A percentile compares a stretch with the other conserved stretches of the same genome.
These are phyloP conservation scores for Drosophila yakuba DNA, from an alignment of 1,140 invertebrate species.

Conservation along the genomic window DNA sequence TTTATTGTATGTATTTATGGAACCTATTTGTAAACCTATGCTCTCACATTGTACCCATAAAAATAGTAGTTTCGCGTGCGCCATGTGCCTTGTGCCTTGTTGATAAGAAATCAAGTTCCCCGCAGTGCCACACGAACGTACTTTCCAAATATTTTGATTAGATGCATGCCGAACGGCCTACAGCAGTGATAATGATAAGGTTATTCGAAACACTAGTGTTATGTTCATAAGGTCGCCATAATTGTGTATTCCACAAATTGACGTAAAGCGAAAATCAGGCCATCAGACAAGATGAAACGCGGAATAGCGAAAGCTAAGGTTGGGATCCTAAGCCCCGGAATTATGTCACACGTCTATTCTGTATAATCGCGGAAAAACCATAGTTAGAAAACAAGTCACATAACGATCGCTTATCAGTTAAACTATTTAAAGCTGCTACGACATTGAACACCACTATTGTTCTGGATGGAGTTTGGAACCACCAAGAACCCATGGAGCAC, in stretches of 20 bases:
- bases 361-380: not conserved
- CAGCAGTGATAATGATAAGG: constrained; percentile 30
- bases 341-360: not conserved
- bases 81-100: constrained; percentile 1
- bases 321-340: not conserved
- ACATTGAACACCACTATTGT: constrained; percentile 30
- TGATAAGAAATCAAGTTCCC: constrained; percentile 36
- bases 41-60: constrained; percentile 4
- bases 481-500: constrained; percentile 11
- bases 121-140: constrained; percentile 41
- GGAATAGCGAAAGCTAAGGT: constrained; percentile 26
- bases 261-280: constrained; percentile 44
- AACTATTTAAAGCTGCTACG: constrained; percentile 34
- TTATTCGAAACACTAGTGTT: not conserved
- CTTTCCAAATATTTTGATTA: constrained; percentile 53
- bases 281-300: constrained; percentile 30
- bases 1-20: not conserved
- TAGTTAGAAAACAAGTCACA: constrained; percentile 26
- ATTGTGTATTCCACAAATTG: constrained; percentile 16
- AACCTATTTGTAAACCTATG: not conserved
- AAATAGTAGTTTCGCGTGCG: constrained; percentile 21
- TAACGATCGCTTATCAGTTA: constrained; percentile 23
- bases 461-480: constrained; percentile 25
- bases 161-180: constrained; percentile 19
- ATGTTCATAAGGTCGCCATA: not conserved